A percentile compares a stretch with the other conserved stretches of the same genome.
These are phyloP conservation scores for Drosophila mauritiana DNA, from an alignment of 1,140 invertebrate species.

Conservation along the genomic window DNA sequence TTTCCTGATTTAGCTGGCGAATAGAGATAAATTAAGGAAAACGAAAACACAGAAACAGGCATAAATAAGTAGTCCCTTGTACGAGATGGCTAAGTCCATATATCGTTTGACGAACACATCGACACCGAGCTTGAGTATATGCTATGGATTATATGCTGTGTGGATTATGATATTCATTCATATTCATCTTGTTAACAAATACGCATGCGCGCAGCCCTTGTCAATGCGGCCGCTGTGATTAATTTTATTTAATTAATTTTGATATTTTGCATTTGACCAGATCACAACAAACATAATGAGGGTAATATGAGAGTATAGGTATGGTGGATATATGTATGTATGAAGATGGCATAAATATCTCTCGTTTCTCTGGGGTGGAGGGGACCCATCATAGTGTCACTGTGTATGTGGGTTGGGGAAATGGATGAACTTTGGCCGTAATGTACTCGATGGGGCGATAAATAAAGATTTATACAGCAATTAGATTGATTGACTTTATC, in stretches of 20 bases:
- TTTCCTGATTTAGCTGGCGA: slow-evolving; percentile 2
- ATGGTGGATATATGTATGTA: slow-evolving; percentile 26
- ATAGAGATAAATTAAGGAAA: slow-evolving; percentile 6
- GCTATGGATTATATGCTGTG: slow-evolving; percentile 46
- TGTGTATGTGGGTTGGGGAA: slow-evolving; percentile 33
- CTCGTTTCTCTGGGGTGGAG: slow-evolving; percentile 31
- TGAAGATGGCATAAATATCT: slow-evolving; percentile 61
- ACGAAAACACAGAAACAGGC: slow-evolving; percentile 54
- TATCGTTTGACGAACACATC: slow-evolving; percentile 58
- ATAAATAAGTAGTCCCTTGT: slow-evolving; percentile 29
- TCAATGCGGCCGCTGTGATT: slow-evolving; percentile 74
- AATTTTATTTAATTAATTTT: slow-evolving; percentile 26
- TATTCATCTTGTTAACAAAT: slow-evolving; percentile 70
- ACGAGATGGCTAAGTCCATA: slow-evolving; percentile 23
- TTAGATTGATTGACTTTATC: slow-evolving; percentile 29
- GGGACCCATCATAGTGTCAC: slow-evolving; percentile 45
- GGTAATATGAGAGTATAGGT: slow-evolving; percentile 34
- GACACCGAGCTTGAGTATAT: slow-evolving; percentile 68
- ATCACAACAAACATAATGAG: slow-evolving; percentile 50
- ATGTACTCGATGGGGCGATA: slow-evolving; percentile 40
- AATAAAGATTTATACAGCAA: slow-evolving; percentile 34
- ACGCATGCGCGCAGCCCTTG: slow-evolving; percentile 79
- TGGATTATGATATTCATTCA: slow-evolving; percentile 68
- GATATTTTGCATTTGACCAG: slow-evolving; percentile 40
- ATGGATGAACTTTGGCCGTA: slow-evolving; percentile 24